Evolutionary conservation across 2,888 invertebrate genomes (phyloP).

Genomic region (Sphaeridia pumilis): DNA sequence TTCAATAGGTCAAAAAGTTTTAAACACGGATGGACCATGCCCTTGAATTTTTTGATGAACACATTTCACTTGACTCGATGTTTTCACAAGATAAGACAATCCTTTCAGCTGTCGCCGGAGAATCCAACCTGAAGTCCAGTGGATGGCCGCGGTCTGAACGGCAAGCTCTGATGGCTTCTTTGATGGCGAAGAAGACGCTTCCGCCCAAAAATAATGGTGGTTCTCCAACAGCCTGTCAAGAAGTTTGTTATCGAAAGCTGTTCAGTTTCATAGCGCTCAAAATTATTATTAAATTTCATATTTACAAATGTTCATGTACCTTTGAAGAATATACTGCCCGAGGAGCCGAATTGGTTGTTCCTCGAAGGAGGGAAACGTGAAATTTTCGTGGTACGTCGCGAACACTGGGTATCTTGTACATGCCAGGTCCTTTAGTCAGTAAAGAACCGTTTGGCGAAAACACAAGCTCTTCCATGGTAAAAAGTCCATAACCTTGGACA

Average conservation of each 20-base stretch:
- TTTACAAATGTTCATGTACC: constrained; percentile 44
- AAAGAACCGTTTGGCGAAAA: constrained; percentile 71
- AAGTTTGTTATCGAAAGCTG: background rate
- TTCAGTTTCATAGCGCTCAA: background rate
- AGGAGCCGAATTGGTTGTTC: constrained; percentile 73
- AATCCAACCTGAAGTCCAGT: constrained; percentile 52
- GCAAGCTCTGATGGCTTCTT: constrained; percentile 70
- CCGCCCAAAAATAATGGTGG: constrained; percentile 83
- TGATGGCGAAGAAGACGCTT: constrained; percentile 78
- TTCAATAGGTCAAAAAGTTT: no score
- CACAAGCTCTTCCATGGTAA: constrained; percentile 77
- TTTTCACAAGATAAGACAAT: constrained; percentile 85
- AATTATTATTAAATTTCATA: background rate
- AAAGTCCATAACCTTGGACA: constrained; percentile 86
- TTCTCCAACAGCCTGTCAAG: constrained; percentile 78
- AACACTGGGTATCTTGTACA: constrained; percentile 87
- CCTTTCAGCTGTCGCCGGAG: constrained; percentile 77
- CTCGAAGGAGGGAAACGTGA: constrained; percentile 81
- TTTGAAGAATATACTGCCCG: constrained; percentile 91
- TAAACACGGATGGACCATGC: no score
- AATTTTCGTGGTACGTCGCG: constrained; percentile 83
- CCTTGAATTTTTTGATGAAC: no score
- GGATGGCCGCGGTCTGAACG: constrained; percentile 54
- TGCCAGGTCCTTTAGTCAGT: constrained; percentile 78
- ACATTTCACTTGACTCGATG: constrained; percentile 17